phyloP scores from a whole-genome alignment of 2,113 vertebrate species.

The Corythornis madagascariensis region DNA sequence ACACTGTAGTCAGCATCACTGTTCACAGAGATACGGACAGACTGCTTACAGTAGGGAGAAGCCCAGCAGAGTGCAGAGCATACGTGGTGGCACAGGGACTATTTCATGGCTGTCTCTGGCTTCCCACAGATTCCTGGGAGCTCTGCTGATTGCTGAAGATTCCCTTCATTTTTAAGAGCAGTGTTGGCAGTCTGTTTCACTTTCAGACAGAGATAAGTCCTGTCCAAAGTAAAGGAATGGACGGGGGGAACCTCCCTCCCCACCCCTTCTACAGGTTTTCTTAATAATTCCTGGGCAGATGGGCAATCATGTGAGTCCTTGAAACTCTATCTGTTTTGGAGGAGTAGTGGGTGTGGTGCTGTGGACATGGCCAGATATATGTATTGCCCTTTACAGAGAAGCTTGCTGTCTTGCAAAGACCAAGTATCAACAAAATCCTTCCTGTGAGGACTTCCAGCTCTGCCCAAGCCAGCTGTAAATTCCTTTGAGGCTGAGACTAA shows the following conservation, averaged over 20 bases:
- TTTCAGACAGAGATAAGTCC: background rate
- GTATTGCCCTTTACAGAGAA: constrained; percentile 14
- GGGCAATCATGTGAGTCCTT: background rate
- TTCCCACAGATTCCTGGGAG: background rate
- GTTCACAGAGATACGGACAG: background rate
- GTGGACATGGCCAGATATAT: background rate
- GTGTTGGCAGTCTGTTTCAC: background rate
- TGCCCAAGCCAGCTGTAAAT: constrained; percentile 35
- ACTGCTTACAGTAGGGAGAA: background rate
- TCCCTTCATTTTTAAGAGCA: background rate
- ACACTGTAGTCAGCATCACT: background rate
- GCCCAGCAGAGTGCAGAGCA: background rate
- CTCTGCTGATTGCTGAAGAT: background rate
- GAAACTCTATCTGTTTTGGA: constrained; percentile 8
- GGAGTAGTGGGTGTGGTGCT: background rate
- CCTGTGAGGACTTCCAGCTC: constrained; percentile 49
- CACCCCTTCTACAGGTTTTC: background rate
- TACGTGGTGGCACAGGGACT: background rate
- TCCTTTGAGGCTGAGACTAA: constrained; percentile 60
- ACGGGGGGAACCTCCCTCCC: fast-evolving
- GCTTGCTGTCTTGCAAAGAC: constrained; percentile 33
- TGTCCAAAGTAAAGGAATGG: background rate
- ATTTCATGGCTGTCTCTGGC: background rate
- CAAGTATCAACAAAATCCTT: constrained; percentile 51
- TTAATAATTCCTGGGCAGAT: background rate